phyloP scores from a whole-genome alignment of 2,888 invertebrate species.

The Gymnoscelis rufifasciata region DNA sequence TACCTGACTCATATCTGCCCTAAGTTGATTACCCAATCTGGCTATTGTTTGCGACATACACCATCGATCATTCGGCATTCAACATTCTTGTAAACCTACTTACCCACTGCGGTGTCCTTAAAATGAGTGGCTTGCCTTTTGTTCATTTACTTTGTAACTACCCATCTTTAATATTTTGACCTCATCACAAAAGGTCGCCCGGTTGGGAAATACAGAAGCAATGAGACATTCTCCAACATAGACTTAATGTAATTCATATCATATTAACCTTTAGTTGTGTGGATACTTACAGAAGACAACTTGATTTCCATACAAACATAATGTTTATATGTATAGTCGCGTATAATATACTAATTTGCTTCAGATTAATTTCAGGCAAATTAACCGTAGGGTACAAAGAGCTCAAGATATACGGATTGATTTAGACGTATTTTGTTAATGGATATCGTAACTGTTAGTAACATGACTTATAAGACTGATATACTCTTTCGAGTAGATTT shows the following conservation, averaged over 20 bases:
- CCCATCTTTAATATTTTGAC: constrained; percentile 34
- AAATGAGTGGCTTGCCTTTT: constrained; percentile 27
- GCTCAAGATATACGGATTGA: too few species aligned
- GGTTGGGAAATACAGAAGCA: constrained; percentile 30
- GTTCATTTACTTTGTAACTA: constrained; percentile 32
- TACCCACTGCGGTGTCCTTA: constrained; percentile 24
- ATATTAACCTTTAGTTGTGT: constrained; percentile 27
- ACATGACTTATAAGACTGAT: too few species aligned
- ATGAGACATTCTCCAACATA: constrained; percentile 31
- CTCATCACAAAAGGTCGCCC: constrained; percentile 34
- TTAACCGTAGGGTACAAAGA: too few species aligned
- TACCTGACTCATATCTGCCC: background rate
- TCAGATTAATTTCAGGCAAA: too few species aligned
- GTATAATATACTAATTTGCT: too few species aligned
- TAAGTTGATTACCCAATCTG: constrained; percentile 6
- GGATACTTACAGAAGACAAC: too few species aligned
- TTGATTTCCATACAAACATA: too few species aligned
- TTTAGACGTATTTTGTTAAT: background rate
- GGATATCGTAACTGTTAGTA: too few species aligned
- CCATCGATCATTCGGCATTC: constrained; percentile 16
- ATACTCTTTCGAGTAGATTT: too few species aligned
- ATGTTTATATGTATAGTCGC: too few species aligned
- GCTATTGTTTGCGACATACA: constrained; percentile 3
- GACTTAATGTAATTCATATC: constrained; percentile 31
- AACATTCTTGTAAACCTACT: constrained; percentile 21